phyloP scores from a whole-genome alignment of 1,140 invertebrate genomes.

The Drosophila persimilis region DNA sequence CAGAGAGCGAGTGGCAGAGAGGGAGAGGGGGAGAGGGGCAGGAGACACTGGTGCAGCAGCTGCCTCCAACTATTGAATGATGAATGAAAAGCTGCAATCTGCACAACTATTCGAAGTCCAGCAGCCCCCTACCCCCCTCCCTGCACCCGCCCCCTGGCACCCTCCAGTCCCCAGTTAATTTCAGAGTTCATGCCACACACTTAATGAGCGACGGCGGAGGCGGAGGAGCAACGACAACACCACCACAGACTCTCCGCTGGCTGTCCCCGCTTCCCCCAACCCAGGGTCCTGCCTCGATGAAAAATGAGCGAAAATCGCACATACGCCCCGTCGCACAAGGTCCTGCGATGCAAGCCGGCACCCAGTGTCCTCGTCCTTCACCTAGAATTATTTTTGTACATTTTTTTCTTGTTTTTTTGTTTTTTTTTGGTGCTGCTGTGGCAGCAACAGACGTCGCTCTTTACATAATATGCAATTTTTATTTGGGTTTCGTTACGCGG shows the following conservation, averaged over 20 bases:
- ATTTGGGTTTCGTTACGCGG: conserved; percentile 53
- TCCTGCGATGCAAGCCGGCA: neutral
- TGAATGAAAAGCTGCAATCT: neutral
- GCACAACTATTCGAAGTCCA: conserved; percentile 2
- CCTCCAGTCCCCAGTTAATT: too few species aligned
- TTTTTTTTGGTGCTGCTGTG: conserved; percentile 41
- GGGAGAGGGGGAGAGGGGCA: too few species aligned
- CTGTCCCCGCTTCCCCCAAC: too few species aligned
- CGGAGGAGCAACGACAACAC: conserved; percentile 31
- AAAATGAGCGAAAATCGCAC: conserved; percentile 52
- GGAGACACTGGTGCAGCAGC: too few species aligned
- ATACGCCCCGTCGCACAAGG: conserved; percentile 55
- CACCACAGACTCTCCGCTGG: conserved; percentile 39
- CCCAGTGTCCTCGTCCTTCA: conserved; percentile 76
- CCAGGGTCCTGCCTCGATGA: neutral
- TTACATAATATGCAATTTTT: conserved; percentile 82
- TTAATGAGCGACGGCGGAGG: conserved; percentile 58
- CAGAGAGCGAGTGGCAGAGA: neutral
- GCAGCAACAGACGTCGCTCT: conserved; percentile 54
- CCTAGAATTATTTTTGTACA: conserved; percentile 81
- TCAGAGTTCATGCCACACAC: conserved; percentile 68
- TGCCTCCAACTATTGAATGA: neutral
- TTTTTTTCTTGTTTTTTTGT: conserved; percentile 53
- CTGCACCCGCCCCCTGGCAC: too few species aligned
- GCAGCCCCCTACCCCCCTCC: neutral